Evolutionary conservation across 2,888 invertebrate genomes (phyloP).

Genomic region (Trachelus tabidus): DNA sequence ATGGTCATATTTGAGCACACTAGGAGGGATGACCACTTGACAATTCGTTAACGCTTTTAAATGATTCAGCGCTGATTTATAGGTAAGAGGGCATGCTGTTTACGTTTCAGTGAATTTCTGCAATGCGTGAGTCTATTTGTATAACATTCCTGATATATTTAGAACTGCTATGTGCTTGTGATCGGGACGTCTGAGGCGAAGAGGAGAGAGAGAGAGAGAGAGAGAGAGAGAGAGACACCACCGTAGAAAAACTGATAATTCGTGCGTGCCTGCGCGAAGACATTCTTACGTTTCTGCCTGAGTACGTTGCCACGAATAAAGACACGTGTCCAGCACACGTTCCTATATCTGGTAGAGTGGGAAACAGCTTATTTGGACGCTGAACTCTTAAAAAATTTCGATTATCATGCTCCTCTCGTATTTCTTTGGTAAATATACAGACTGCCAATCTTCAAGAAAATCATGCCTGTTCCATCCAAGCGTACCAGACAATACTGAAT

Average conservation of each 20-base stretch:
- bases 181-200: slow-evolving; percentile 15
- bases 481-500: neutral
- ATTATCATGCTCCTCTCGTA: neutral
- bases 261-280: neutral
- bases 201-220: slow-evolving; percentile 14
- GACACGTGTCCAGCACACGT: neutral
- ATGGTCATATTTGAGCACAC: too few species aligned
- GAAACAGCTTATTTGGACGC: neutral
- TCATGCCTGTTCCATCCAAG: neutral
- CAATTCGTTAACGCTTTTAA: neutral
- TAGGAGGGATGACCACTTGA: neutral
- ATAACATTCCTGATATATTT: slow-evolving; percentile 49
- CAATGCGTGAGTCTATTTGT: slow-evolving; percentile 51
- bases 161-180: slow-evolving; percentile 27
- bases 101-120: slow-evolving; percentile 46
- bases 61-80: neutral
- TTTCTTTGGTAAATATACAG: neutral
- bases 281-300: neutral
- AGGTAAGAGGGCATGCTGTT: slow-evolving; percentile 38
- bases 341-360: neutral
- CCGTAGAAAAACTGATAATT: slow-evolving; percentile 12
- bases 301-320: neutral
- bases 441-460: neutral
- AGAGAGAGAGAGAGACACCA: slow-evolving; percentile 12
- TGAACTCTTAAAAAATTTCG: neutral